Evolutionary conservation across 2,113 vertebrate genomes (phyloP).

Genomic region (Fregetta grallaria): DNA sequence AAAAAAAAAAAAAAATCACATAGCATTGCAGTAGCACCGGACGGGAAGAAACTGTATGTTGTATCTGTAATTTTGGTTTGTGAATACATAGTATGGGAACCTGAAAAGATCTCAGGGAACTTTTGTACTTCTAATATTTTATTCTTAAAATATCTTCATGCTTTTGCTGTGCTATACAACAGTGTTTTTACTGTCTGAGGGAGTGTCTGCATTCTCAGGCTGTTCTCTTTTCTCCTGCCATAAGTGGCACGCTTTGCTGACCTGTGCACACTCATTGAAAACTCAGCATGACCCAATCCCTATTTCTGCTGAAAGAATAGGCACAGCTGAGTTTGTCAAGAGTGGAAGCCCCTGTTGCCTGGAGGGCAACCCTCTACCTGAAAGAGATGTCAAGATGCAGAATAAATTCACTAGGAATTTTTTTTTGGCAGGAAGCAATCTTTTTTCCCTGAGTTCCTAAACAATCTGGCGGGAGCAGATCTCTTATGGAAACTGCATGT

Average conservation of each 20-base stretch:
- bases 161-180: not conserved
- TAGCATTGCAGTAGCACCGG: not conserved
- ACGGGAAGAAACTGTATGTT: accelerated
- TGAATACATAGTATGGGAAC: not conserved
- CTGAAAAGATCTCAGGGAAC: not conserved
- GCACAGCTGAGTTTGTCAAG: not conserved
- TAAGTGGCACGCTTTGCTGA: not conserved
- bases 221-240: not conserved
- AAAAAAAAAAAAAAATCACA: not conserved
- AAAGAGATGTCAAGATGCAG: not conserved
- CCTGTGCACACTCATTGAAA: not conserved
- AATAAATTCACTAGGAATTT: not conserved
- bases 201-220: not conserved
- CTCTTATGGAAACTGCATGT: not conserved
- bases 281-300: not conserved
- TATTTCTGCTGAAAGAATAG: not conserved
- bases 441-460: not conserved
- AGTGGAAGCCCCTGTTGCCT: not conserved
- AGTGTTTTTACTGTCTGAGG: conserved; percentile 27
- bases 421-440: not conserved
- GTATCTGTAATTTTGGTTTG: not conserved
- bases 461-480: not conserved
- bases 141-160: not conserved
- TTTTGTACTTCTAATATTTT: not conserved
- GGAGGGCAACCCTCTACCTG: not conserved